A percentile compares a stretch with the other conserved stretches of the same genome.
These are phyloP conservation scores for Nysson spinosus DNA, from an alignment of 2,888 invertebrate genomes.

Conservation along the genomic window DNA sequence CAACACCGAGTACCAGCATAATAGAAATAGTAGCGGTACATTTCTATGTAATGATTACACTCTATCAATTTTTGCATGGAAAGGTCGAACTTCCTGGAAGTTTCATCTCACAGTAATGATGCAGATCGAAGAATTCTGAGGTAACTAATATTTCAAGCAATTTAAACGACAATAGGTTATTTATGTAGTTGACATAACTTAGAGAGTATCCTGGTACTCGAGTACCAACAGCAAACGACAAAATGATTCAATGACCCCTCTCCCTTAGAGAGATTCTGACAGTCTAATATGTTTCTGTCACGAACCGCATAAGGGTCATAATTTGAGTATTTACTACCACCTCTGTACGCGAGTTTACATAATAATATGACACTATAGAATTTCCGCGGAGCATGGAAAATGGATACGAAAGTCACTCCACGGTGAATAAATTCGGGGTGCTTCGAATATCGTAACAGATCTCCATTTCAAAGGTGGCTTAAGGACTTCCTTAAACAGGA, in stretches of 20 bases:
- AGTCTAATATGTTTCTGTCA: slow-evolving; percentile 54
- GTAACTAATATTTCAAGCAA: too few relatives aligned
- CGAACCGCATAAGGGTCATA: slow-evolving; percentile 41
- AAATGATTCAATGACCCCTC: not conserved
- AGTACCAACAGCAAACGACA: not conserved
- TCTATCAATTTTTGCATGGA: too few relatives aligned
- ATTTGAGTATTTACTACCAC: slow-evolving; percentile 43
- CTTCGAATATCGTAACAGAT: slow-evolving; percentile 5
- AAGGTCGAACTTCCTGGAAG: too few relatives aligned
- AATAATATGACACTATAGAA: slow-evolving; percentile 28
- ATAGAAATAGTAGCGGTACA: too few relatives aligned
- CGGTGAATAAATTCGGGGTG: slow-evolving; percentile 23
- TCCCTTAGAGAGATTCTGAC: slow-evolving; percentile 38
- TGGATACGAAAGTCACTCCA: slow-evolving; percentile 26
- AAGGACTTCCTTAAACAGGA: slow-evolving; percentile 13
- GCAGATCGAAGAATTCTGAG: too few relatives aligned
- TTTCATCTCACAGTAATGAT: too few relatives aligned
- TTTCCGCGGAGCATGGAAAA: slow-evolving; percentile 8
- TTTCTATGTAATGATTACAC: too few relatives aligned
- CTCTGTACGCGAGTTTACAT: slow-evolving; percentile 39
- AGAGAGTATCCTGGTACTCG: too few relatives aligned
- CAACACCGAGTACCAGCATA: too few relatives aligned
- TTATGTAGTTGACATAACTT: too few relatives aligned
- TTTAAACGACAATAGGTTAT: too few relatives aligned
- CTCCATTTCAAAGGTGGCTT: slow-evolving; percentile 23